Evolutionary conservation across 2,797 vertebrate species (phyloP).

Genomic region (Spatula versicolor): DNA sequence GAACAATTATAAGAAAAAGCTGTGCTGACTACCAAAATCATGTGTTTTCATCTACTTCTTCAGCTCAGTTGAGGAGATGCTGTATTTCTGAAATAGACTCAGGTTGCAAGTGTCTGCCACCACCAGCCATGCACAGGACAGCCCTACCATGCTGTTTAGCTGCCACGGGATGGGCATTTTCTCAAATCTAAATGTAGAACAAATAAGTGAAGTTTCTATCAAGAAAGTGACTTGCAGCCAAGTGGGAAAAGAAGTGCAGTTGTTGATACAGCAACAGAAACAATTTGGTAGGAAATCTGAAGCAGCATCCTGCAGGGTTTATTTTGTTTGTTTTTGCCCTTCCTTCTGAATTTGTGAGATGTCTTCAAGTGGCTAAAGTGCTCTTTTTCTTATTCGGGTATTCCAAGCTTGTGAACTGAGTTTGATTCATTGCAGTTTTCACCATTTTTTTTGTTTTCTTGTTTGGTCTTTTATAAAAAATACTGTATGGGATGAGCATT

Average conservation of each 20-base stretch:
- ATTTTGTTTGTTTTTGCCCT: background rate
- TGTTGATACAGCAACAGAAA: background rate
- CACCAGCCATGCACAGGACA: fast-evolving
- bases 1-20: background rate
- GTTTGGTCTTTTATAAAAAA: background rate
- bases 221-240: background rate
- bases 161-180: background rate
- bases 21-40: background rate
- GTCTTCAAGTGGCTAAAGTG: background rate
- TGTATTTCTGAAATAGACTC: background rate
- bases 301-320: background rate
- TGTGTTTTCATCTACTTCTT: background rate
- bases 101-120: background rate
- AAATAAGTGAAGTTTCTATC: background rate
- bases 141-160: fast-evolving
- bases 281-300: background rate
- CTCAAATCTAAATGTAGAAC: fast-evolving
- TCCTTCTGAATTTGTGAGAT: background rate
- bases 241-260: background rate
- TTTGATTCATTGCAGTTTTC: background rate
- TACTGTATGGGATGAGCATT: background rate
- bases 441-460: background rate
- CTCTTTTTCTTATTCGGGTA: background rate
- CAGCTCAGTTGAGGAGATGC: background rate
- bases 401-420: background rate